Conservation (phyloP, 2,797 vertebrate genomes). For the Helostoma temminkii region DNA sequence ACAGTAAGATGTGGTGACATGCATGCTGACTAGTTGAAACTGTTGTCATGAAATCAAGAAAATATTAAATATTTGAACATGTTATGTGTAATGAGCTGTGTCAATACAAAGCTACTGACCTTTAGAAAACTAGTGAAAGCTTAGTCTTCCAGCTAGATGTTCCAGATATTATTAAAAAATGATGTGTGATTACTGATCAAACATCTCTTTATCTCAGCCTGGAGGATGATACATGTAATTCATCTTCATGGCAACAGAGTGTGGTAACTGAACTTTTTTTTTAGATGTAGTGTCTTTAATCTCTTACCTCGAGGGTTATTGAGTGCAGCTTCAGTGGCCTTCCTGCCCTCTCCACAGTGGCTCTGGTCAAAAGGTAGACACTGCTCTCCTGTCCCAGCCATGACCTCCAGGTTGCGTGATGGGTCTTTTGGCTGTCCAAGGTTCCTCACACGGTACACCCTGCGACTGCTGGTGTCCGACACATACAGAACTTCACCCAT, state of each 20-base stretch:
- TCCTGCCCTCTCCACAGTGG: conserved; percentile 96
- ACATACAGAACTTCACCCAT: conserved; percentile 94
- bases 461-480: conserved; percentile 96
- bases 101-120: conserved; percentile 20
- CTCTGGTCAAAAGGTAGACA: conserved; percentile 96
- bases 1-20: conserved; percentile 10
- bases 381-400: conserved; percentile 97
- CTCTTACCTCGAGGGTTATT: conserved; percentile 95
- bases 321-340: conserved; percentile 92
- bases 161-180: conserved; percentile 26
- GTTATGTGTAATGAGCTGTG: conserved; percentile 18
- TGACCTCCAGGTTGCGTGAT: conserved; percentile 93
- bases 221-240: conserved; percentile 19
- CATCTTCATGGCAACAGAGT: conserved; percentile 8
- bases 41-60: conserved; percentile 9
- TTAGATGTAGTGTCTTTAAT: background rate
- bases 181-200: conserved; percentile 21
- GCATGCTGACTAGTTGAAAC: background rate
- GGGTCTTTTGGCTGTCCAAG: conserved; percentile 93
- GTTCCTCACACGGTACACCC: conserved; percentile 93
- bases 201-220: conserved; percentile 30
- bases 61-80: conserved; percentile 16
- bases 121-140: conserved; percentile 16
- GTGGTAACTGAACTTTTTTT: background rate
- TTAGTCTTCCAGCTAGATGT: conserved; percentile 8